Evolutionary conservation across 2,113 vertebrate genomes (phyloP), one percentile per base, ranked within the genome.

Genomic region (Cynocephalus volans): DNA sequence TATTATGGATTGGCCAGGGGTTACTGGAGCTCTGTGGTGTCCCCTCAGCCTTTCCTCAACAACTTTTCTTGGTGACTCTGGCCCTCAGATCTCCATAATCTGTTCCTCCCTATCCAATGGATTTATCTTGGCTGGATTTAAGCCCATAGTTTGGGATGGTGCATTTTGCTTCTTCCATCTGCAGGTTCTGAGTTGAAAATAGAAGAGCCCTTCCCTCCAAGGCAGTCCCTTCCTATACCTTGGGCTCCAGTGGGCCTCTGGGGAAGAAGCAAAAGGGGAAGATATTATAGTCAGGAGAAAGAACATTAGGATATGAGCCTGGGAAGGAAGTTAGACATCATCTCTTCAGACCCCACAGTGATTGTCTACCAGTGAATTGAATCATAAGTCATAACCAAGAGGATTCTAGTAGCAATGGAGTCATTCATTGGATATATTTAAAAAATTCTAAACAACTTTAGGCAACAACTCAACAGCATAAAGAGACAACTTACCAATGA

Each of bases 401-500:
- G 26, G 33, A 65, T 88, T 65, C 24, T 77, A 72, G 62, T 21
- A 95, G 33, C 62, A 69, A 86, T 21, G 31, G 58, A 72, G 33
- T 52, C 8, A 1, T 23, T 23, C 18, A 31, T 4, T 79, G 70
- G 64, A 97, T 31, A 92, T 45, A 56, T 41, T 84, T 93, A 33
- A 17, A 26, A 67, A 76, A 54, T 52, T 50, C 12, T 48, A 62
- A 93, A 65, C n/a, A 77, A 65, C 21, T 81, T 45, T 94, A 72
- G 84, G 65, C 41, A 72, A 58, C 15, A 58, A 82, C 4, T 91
- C 24, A 64, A 26, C 18, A 72, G 15, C 28, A 45, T 70, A 84
- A 73, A 88, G 62, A 41, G 58, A 73, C 70, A 97, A 62, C 64
- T 48, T 31, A 92, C 84, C 87, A 88, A 60, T 96, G 45, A 85